These are phyloP conservation scores for Unio delphinus DNA, from an alignment of 2,888 invertebrate genomes.

Conservation along the genomic window DNA sequence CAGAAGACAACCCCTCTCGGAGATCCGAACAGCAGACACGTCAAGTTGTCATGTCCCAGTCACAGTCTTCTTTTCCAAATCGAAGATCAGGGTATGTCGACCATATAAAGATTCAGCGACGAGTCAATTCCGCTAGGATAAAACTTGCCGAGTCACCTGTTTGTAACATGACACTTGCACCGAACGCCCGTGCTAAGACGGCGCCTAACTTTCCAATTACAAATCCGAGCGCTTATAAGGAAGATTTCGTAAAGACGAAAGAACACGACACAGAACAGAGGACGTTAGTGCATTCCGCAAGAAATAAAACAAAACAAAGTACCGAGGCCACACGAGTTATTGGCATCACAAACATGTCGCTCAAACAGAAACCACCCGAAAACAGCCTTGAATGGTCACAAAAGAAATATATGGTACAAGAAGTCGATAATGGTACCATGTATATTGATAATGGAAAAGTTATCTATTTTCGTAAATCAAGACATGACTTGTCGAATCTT, in stretches of 20 bases:
- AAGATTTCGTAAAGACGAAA: constrained; percentile 4
- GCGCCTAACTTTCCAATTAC: constrained; percentile 40
- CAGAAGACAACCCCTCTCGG: constrained; percentile 4
- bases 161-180: constrained; percentile 8
- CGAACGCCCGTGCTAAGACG: constrained; percentile 26
- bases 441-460: constrained; percentile 51
- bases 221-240: constrained; percentile 16
- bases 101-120: constrained; percentile 45
- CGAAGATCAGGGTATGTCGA: constrained; percentile 50
- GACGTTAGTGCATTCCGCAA: too few species aligned
- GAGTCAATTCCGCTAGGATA: constrained; percentile 48
- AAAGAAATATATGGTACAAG: constrained; percentile 38
- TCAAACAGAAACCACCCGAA: too few species aligned
- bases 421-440: constrained; percentile 37
- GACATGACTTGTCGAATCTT: constrained; percentile 37
- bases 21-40: not conserved
- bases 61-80: constrained; percentile 33
- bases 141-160: constrained; percentile 33
- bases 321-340: too few species aligned
- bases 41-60: not conserved
- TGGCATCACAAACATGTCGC: too few species aligned
- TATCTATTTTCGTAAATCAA: constrained; percentile 45
- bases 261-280: constrained; percentile 3
- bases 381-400: constrained; percentile 5
- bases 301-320: too few species aligned